These are phyloP conservation scores for Ophioninae sp. DNA, from an alignment of 2,888 invertebrate species.

Conservation along the genomic window DNA sequence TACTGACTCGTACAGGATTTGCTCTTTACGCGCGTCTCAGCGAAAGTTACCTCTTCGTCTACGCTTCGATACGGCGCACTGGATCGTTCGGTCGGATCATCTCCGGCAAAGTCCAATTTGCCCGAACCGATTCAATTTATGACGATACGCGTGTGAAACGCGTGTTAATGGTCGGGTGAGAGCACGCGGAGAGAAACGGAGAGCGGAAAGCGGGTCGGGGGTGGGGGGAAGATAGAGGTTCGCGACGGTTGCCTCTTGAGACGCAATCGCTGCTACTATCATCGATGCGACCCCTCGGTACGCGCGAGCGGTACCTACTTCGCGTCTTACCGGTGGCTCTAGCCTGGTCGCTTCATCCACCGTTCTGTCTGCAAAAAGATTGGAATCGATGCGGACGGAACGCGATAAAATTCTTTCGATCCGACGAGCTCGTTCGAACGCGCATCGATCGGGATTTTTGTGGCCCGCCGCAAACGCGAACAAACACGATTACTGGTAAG, in stretches of 20 bases:
- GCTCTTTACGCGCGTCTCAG: not conserved
- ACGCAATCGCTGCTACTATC: slow-evolving; percentile 22
- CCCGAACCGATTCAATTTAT: slow-evolving; percentile 56
- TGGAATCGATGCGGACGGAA: too few relatives aligned
- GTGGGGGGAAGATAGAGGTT: slow-evolving; percentile 4
- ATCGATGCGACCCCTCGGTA: slow-evolving; percentile 19
- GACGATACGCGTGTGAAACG: too few relatives aligned
- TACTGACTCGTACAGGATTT: slow-evolving; percentile 48
- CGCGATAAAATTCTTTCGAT: too few relatives aligned
- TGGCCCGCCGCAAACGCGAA: slow-evolving; percentile 4
- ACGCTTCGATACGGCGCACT: not conserved
- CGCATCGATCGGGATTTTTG: slow-evolving; percentile 29
- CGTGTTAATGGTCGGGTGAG: too few relatives aligned
- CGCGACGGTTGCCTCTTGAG: slow-evolving; percentile 16
- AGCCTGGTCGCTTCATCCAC: slow-evolving; percentile 49
- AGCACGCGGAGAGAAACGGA: too few relatives aligned
- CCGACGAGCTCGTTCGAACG: too few relatives aligned
- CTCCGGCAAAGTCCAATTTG: slow-evolving; percentile 32
- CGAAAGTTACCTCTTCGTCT: not conserved
- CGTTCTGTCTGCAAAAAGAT: slow-evolving; percentile 22
- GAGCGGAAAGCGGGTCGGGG: slow-evolving; percentile 9
- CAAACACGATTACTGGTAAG: not conserved
- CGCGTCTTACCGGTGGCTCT: slow-evolving; percentile 25
- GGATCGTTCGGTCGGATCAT: not conserved
- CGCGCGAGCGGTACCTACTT: slow-evolving; percentile 41